Base-by-base conservation (phyloP, 2,797 vertebrate genomes). In the Parauchenoglanis ngamensis region DNA sequence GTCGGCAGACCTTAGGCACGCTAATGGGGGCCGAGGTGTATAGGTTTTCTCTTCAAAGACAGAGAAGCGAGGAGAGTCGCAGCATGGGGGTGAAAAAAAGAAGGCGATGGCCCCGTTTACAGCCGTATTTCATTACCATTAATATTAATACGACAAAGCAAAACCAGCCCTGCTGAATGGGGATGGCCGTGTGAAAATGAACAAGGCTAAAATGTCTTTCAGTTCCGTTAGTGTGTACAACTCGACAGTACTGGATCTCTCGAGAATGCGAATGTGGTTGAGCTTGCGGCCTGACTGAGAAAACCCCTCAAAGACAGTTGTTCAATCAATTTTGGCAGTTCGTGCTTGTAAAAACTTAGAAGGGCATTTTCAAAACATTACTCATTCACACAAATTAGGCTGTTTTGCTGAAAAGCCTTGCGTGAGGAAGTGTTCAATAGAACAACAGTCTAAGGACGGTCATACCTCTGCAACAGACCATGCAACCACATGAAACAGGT, bases 401-500 rank as follows among this genome's bases (percentile, higher is more conserved):
- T 85, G 40, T 67, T 78, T 63, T 59, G 35, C 59, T 72, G 11
- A 46, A 77, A 82, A 68, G 56, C 6, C 44, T 77, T 67, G 73
- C 75, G 49, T 90, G 84, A 52, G 82, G 87, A 89, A 67, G 49
- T 25, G 31, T 78, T 89, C 73, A 57, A 79, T 78, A 73, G 46
- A n/a, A 65, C 81, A 78, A 59, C 56, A 63, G 82, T 59, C 13
- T 54, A 52, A 70, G 31, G 68, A 84, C 52, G 78, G 84, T 77
- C 86, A 89, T 73, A 81, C 85, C 85, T 84, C 83, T 12, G 56
- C 83, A 84, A 85, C 73, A 79, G 68, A 61, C 25, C 23, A 57
- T 23, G 31, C 44, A 23, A 90, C 90, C 91, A 87, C 90, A 90
- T 88, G 77, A 92, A 86, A 56, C 13, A 19, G 35, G 68, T n/a